These are phyloP conservation scores for Amorpha juglandis DNA, from an alignment of 2,888 invertebrate species.

Conservation along the genomic window DNA sequence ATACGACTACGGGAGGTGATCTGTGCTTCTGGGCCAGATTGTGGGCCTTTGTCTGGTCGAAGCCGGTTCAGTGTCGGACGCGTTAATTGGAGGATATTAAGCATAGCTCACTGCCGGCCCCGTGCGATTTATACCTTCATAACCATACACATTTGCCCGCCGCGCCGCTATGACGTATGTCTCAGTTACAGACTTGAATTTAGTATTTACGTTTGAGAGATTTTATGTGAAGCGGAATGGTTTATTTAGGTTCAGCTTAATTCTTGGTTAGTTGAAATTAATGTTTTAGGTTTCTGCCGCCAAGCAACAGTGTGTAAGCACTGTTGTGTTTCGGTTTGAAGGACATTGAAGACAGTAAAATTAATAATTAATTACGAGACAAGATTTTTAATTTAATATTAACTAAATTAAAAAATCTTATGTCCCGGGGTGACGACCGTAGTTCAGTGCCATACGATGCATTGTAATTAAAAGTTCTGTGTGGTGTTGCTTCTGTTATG, in stretches of 20 bases:
- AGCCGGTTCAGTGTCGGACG: neutral
- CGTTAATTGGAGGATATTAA: constrained; percentile 18
- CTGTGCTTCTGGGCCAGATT: neutral
- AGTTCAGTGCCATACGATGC: no score
- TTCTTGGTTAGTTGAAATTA: no score
- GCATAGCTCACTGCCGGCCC: constrained; percentile 8
- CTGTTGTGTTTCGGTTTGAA: no score
- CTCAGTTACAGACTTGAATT: constrained; percentile 1
- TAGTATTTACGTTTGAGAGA: neutral
- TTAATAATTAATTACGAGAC: no score
- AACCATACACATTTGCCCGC: constrained; percentile 28
- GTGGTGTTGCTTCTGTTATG: no score
- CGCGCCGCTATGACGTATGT: constrained; percentile 8
- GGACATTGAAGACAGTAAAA: no score
- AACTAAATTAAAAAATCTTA: no score
- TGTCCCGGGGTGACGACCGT: no score
- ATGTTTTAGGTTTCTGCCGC: no score
- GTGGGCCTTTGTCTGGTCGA: constrained; percentile 8
- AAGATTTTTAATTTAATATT: no score
- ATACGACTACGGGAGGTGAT: neutral
- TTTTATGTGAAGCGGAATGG: neutral
- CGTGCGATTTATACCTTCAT: constrained; percentile 14
- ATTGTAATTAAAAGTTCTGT: no score
- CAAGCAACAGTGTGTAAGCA: no score
- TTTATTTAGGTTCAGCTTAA: neutral